Evolutionary conservation across 2,797 vertebrate species (phyloP), one percentile per base, ranked within the genome.

Genomic region (Macrochelys suwanniensis): DNA sequence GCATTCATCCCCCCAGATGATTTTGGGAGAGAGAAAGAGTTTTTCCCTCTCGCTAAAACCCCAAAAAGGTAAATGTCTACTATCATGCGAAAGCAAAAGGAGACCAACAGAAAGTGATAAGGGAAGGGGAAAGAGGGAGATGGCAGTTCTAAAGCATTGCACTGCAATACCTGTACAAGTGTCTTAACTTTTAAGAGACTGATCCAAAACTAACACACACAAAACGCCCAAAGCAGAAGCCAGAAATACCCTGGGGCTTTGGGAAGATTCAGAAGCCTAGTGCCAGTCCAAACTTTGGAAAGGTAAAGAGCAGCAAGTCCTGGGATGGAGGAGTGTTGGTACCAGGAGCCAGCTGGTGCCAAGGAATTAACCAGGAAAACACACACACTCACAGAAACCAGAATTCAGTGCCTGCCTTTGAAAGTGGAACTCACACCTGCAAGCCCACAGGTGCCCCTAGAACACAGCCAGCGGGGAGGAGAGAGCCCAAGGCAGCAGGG

Each of bases 1-100:
- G 17, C 47, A 16, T 50, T 49, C 25, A 42, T 1, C 0, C 0
- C 2, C 80, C 4, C 0, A 5, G n/a, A 42, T 59, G 53, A 26
- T 80, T 13, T 53, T 31, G 33, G 12, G 23, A 37, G 42, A 21
- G 51, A 78, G 4, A 77, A 49, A 77, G 45, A 23, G 68, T 25
- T 76, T 6, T 74, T 85, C 4, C 19, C 78, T 74, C 51, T 77
- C 12, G 4, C 74, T 17, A 26, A 25, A 47, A 3, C 5, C 47
- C 8, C 4, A 0, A 0, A 13, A 42, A 81, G 19, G 12, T 17
- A 9, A 59, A 84, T 13, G 11, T 80, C 31, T 49, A 56, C 1
- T 1, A 3, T 17, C n/a, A 28, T n/a, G 10, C 28, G 7, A 93
- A 82, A 68, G 61, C 61, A 37, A n/a, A 65, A 17, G 33, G 61